Conservation (phyloP, 1,140 invertebrate genomes). For the Penaeus chinensis region DNA sequence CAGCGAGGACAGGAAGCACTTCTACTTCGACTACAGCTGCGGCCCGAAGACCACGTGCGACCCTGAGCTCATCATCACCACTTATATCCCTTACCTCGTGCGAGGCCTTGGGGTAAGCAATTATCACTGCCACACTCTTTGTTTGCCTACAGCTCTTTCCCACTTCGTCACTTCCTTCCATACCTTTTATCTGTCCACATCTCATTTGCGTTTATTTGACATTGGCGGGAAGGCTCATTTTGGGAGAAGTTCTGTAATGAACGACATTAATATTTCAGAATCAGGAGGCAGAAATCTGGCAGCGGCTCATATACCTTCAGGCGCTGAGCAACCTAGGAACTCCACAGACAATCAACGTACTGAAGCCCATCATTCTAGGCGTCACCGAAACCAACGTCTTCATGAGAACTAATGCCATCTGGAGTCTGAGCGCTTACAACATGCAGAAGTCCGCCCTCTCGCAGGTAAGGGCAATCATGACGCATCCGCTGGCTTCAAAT, state of each 20-base stretch:
- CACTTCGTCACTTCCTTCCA: neutral
- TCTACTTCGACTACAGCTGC: neutral
- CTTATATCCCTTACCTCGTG: neutral
- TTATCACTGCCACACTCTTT: neutral
- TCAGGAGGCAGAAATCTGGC: neutral
- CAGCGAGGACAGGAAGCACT: neutral
- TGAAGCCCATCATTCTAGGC: conserved; percentile 15
- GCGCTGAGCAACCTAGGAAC: neutral
- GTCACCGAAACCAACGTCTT: neutral
- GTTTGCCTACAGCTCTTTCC: neutral
- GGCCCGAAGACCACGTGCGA: neutral
- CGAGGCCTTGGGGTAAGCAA: neutral
- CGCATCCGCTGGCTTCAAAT: too few relatives aligned
- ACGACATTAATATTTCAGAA: neutral
- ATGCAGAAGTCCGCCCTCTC: neutral
- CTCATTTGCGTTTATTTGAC: too few relatives aligned
- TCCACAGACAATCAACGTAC: neutral
- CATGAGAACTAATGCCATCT: conserved; percentile 2
- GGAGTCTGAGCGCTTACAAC: neutral
- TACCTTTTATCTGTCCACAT: neutral
- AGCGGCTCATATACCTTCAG: conserved; percentile 6
- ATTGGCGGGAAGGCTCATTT: neutral
- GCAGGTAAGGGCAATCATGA: neutral
- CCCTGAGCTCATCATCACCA: neutral
- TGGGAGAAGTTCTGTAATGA: neutral